Conservation (phyloP, 2,888 invertebrate species). For the Aporophyla lueneburgensis region DNA sequence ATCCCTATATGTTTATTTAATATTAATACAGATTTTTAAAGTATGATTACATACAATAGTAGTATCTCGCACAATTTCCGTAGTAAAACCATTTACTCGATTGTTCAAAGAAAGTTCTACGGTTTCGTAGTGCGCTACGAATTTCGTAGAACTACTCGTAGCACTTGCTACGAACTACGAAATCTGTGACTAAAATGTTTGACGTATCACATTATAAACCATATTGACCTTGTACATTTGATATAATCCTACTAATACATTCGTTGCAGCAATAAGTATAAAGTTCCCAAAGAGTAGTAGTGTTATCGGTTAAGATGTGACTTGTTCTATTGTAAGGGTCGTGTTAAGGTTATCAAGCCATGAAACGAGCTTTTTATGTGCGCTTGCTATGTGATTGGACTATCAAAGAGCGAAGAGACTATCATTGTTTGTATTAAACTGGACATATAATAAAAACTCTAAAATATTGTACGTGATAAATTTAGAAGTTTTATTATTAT, state of each 20-base stretch:
- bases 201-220: constrained; percentile 37
- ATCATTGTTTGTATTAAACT: constrained; percentile 31
- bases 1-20: background rate
- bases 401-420: constrained; percentile 27
- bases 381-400: constrained; percentile 60
- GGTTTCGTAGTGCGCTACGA: constrained; percentile 39
- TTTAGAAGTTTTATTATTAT: constrained; percentile 3
- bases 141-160: constrained; percentile 38
- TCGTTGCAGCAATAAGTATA: constrained; percentile 72
- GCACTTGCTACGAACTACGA: constrained; percentile 16
- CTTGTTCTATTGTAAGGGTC: constrained; percentile 62
- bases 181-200: constrained; percentile 18
- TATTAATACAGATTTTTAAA: background rate
- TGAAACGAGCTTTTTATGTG: constrained; percentile 59
- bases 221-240: constrained; percentile 65
- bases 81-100: constrained; percentile 22
- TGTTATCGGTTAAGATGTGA: constrained; percentile 64
- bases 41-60: background rate
- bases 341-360: constrained; percentile 55
- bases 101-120: constrained; percentile 10
- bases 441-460: background rate
- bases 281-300: constrained; percentile 68
- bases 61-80: background rate
- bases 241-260: constrained; percentile 69
- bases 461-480: constrained; percentile 14